Base-by-base conservation (phyloP, 2,888 invertebrate species). In the Chouioia cunea region DNA sequence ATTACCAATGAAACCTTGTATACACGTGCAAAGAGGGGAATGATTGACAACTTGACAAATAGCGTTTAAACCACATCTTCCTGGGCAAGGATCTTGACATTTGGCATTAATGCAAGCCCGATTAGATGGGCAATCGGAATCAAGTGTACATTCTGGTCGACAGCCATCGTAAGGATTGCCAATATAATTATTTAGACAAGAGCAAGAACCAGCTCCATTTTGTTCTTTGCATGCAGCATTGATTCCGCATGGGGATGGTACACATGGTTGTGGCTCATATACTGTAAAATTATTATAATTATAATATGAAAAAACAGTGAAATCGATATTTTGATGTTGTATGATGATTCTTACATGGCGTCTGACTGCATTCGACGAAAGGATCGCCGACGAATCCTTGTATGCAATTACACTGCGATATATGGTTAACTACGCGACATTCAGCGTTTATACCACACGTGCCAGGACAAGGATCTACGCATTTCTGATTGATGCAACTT, bases 31-130 rank as follows among this genome's bases (percentile, higher is more conserved):
- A 77, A 93, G 89, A 4, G 95, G 93, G 80, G 91, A 91, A 81
- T 95, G 94, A 79, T 93, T 92, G 67, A 92, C 89, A 3, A 93
- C 93, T 82, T 90, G 90, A 79, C 95, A 95, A 44, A 89, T 86
- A 16, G 92, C 88, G 79, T 91, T 91, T 15, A 79, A 76, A 10
- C 88, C 88, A 76, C 88, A 88, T 43, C 84, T 82, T 52, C 87
- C 87, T 16, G 85, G 85, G 72, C 88, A 88, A 8, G 88, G 88
- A 78, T 89, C 85, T 65, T 83, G 82, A 75, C 88, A 88, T 74
- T 87, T 87, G 50, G 85, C 84, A 77, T 84, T 80, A 18, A 87
- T 86, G 74, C 89, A 89, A 14, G 88, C 87, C 66, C 86, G 84
- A 73, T 86, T 82, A 1, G 85, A 79, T 12, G 86, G 79, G 74